A percentile compares a stretch with the other conserved stretches of the same genome.
Conservation (phyloP, 2,113 vertebrate species). For the Chrysemys picta region DNA sequence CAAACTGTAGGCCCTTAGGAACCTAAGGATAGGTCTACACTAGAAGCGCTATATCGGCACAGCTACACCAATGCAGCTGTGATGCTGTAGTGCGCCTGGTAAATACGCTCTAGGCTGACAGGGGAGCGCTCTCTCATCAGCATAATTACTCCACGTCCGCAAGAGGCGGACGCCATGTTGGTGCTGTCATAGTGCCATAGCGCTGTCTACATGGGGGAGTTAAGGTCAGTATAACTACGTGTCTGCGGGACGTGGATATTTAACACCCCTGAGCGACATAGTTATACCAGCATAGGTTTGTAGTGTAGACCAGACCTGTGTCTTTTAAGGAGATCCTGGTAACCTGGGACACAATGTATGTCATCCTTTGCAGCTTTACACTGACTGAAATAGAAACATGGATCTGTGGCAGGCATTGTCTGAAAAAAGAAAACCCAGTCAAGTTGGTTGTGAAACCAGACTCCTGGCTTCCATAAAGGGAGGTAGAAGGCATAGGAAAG, state of each 20-base stretch:
- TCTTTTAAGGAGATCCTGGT: neutral
- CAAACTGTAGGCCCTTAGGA: too few relatives aligned
- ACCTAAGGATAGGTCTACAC: too few relatives aligned
- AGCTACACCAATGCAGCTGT: too few relatives aligned
- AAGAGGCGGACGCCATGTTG: neutral
- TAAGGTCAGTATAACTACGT: neutral
- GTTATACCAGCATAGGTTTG: neutral
- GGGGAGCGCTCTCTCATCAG: too few relatives aligned
- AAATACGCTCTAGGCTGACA: too few relatives aligned
- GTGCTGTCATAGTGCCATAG: too few relatives aligned
- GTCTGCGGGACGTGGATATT: neutral
- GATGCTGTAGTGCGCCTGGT: too few relatives aligned
- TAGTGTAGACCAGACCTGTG: neutral
- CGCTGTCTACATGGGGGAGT: too few relatives aligned
- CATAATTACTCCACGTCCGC: neutral
- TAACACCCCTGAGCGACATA: neutral
- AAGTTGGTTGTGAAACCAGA: neutral
- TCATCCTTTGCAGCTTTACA: neutral
- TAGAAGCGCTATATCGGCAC: too few relatives aligned
- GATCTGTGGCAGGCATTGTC: neutral
- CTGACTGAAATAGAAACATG: neutral
- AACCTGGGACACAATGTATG: neutral
- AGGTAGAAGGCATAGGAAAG: neutral
- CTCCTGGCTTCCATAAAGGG: neutral
- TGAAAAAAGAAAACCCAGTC: neutral